Evolutionary conservation across 2,888 invertebrate genomes (phyloP), one percentile per base, ranked within the genome.

Genomic region (Cantharis nigra): DNA sequence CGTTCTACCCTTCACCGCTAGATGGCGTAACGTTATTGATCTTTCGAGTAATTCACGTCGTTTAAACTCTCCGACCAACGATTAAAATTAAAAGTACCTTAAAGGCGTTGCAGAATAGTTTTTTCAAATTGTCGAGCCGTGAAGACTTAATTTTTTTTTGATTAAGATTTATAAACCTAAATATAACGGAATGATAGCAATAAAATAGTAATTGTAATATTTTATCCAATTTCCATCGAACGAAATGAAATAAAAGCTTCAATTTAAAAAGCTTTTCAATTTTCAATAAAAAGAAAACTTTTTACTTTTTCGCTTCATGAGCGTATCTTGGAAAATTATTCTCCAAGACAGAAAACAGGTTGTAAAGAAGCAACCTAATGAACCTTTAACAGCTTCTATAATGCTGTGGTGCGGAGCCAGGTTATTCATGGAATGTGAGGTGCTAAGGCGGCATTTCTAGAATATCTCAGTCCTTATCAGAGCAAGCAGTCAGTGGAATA

Each of bases 341-440:
- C 26, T 33, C 28, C 63, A 73, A 26, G 73, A 63, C 69, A 72
- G 71, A 70, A 64, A 71, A 72, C 72, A 72, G 71, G 74, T 69
- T 74, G 77, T 74, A 77, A 77, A 77, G 79, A 79, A 78, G 77
- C 77, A 71, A 78, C 80, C 77, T 81, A 81, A 81, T 80, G 80
- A 81, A 78, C 78, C 79, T 72, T 78, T 77, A 81, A 81, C 74
- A 75, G 76, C 78, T 63, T 74, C 71, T 78, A 78, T 81, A 81
- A 81, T 81, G 73, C 79, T 78, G 80, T 79, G 79, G 76, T 72
- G 77, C 76, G 77, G 75, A 65, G 70, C 73, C 63, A 72, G 79
- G 77, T 80, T 80, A 78, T 81, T 78, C 81, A 74, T 77, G 81
- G 81, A 81, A 81, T 81, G 76, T 70, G 75, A 81, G 81, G 81